Conservation (phyloP, 2,888 invertebrate species). For the Hemaris fuciformis region DNA sequence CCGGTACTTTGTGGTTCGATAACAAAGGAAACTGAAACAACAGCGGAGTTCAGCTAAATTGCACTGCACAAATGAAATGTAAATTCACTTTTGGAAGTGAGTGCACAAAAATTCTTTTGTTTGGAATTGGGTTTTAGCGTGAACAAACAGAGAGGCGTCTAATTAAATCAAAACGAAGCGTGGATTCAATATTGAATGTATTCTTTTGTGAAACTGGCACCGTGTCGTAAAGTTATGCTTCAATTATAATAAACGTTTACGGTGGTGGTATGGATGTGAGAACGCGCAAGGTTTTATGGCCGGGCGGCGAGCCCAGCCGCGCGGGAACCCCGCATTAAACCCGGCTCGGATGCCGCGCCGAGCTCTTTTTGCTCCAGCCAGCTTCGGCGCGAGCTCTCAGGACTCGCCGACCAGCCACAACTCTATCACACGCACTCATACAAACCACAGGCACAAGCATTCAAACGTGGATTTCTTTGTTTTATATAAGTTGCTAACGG, state of each 20-base stretch:
- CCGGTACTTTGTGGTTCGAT: neutral
- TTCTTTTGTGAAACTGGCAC: constrained; percentile 61
- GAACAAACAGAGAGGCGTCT: constrained; percentile 12
- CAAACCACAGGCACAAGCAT: no score
- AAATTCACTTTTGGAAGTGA: constrained; percentile 5
- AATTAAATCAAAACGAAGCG: constrained; percentile 21
- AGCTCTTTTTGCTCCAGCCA: constrained; percentile 57
- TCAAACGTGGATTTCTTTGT: neutral
- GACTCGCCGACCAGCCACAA: constrained; percentile 17
- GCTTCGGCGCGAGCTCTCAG: constrained; percentile 1
- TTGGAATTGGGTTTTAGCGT: neutral
- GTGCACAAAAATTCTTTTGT: neutral
- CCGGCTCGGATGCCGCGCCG: constrained; percentile 52
- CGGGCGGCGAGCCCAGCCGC: constrained; percentile 36
- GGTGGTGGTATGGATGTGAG: constrained; percentile 65
- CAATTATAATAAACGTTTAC: constrained; percentile 76
- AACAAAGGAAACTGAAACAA: neutral
- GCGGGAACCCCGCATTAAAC: constrained; percentile 53
- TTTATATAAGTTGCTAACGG: neutral
- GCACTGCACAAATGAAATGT: constrained; percentile 19
- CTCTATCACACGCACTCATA: neutral
- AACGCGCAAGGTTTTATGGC: constrained; percentile 67
- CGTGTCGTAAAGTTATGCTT: constrained; percentile 70
- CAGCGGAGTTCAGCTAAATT: constrained; percentile 16
- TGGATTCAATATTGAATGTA: constrained; percentile 50